Evolutionary conservation across 2,797 vertebrate species (phyloP), one percentile per base, ranked within the genome.

Genomic region (Phrynocephalus forsythii): DNA sequence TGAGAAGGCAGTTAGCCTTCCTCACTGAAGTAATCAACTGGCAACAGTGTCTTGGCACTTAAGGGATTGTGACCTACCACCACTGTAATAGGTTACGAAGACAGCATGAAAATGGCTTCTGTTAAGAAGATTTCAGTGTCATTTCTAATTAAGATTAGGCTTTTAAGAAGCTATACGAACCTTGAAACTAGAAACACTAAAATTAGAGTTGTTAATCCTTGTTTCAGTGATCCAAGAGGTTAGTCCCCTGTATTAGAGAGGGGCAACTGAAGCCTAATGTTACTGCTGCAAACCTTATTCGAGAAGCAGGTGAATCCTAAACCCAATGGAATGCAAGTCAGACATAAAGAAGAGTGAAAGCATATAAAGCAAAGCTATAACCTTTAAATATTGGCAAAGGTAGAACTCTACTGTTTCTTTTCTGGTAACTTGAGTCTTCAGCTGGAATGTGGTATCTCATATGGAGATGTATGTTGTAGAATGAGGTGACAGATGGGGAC

Each of bases 121-220:
- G 91, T 92, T 91, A 95, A 95, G 95, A 91, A 94, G 95, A 92
- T 95, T 94, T 95, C 80, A 88, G 86, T 93, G 95, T 92, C 94
- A 90, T 84, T 95, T 94, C 88, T 91, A 94, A 94, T 95, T 94
- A 94, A 93, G 87, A 82, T 89, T 93, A 92, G 90, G 68, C 86
- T 91, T 86, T 85, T 95, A 94, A 94, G 95, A 91, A 93, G 93
- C 93, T 95, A 94, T 94, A 84, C 86, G 87, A 77, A 44, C 85
- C 92, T 93, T 93, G 92, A 93, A 94, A 89, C 77, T 90, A 80
- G 75, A 89, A 71, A 88, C 79, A 85, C 94, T 94, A 94, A 94
- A 94, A 94, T 94, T 93, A 92, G 93, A 78, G 86, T 52, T 77
- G 77, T 91, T 91, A 67, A 33, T 81, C 92, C 67, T 87, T 1